A percentile compares a stretch with the other conserved stretches of the same genome.
Conservation (phyloP, 2,797 vertebrate species). For the Peromyscus eremicus region DNA sequence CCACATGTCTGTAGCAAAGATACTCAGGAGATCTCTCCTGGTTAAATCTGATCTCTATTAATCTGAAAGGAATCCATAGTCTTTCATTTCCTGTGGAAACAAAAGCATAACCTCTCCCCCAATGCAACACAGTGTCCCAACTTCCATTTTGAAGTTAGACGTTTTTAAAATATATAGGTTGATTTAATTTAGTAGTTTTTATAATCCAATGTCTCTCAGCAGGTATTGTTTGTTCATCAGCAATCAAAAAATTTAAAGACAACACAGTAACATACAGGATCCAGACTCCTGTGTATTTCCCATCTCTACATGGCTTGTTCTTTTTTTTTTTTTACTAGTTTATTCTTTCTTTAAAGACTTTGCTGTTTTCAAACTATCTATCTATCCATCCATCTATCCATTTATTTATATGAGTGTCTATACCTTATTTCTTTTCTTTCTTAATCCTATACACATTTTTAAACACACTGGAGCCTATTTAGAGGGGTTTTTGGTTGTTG, state of each 20-base stretch:
- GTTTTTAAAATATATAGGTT: neutral
- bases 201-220: neutral
- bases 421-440: neutral
- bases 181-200: neutral
- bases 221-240: neutral
- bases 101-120: neutral
- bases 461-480: neutral
- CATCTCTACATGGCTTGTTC: neutral
- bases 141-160: neutral
- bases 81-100: neutral
- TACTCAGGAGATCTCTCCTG: neutral
- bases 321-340: neutral
- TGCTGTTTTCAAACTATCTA: neutral
- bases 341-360: neutral
- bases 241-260: neutral
- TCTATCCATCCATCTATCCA: neutral
- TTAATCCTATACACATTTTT: neutral
- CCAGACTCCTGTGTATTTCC: neutral
- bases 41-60: neutral
- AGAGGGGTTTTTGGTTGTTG: neutral
- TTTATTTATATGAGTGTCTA: neutral
- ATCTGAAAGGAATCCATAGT: neutral
- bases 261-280: neutral
- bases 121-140: neutral
- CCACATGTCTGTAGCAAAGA: neutral